A percentile compares a stretch with the other conserved stretches of the same genome.
These are phyloP conservation scores for Carapus acus DNA, from an alignment of 2,797 vertebrate genomes.

Conservation along the genomic window DNA sequence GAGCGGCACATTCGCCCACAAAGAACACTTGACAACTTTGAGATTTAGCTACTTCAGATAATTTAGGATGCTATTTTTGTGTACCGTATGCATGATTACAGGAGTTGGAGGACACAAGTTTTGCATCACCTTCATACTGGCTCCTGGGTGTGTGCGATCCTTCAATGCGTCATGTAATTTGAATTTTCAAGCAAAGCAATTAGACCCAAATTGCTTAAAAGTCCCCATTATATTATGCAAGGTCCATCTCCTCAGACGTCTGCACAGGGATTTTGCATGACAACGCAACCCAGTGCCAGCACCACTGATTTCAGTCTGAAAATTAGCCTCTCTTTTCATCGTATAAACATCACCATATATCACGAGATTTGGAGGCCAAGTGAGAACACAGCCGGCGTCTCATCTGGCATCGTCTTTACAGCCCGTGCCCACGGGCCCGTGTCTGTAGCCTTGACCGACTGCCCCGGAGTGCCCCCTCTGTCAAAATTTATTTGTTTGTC, in stretches of 20 bases:
- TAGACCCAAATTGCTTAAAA: no score
- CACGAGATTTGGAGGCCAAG: constrained; percentile 23
- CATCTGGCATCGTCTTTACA: constrained; percentile 50
- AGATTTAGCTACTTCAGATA: constrained; percentile 51
- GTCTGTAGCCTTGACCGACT: constrained; percentile 68
- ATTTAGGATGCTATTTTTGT: constrained; percentile 32
- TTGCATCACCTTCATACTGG: constrained; percentile 1
- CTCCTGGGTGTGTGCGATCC: no score
- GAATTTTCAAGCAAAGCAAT: no score
- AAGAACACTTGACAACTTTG: constrained; percentile 64
- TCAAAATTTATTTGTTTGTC: constrained; percentile 80
- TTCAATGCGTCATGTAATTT: no score
- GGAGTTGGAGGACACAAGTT: constrained; percentile 20
- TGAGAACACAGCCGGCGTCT: constrained; percentile 38
- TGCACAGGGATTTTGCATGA: no score
- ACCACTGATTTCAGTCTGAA: background rate
- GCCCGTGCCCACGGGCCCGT: constrained; percentile 48
- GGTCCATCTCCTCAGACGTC: no score
- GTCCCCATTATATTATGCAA: no score
- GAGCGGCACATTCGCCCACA: constrained; percentile 37
- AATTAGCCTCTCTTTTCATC: constrained; percentile 6
- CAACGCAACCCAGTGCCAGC: background rate
- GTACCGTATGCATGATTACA: constrained; percentile 22
- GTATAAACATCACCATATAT: constrained; percentile 16
- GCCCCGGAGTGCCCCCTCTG: constrained; percentile 64